Conservation (phyloP, 2,888 invertebrate genomes). For the Anticlea derivata region DNA sequence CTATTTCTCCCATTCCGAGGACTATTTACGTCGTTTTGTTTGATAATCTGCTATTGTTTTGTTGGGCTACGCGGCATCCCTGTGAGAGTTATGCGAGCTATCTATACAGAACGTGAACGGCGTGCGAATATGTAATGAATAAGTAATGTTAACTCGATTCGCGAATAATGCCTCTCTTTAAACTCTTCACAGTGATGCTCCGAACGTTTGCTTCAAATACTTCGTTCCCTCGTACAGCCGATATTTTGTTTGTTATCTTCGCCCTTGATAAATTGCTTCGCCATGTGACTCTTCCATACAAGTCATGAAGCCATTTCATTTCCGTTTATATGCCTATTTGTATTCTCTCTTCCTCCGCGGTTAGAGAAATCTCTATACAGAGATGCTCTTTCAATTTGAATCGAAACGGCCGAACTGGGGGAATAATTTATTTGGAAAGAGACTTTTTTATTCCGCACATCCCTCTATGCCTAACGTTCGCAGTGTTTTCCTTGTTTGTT, state of each 20-base stretch:
- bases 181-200: slow-evolving; percentile 18
- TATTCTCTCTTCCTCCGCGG: slow-evolving; percentile 73
- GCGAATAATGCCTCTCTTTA: slow-evolving; percentile 39
- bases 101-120: slow-evolving; percentile 76
- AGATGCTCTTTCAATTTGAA: slow-evolving; percentile 80
- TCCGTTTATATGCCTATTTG: slow-evolving; percentile 78
- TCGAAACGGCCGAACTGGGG: slow-evolving; percentile 76
- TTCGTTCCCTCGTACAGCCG: slow-evolving; percentile 26
- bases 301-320: slow-evolving; percentile 75
- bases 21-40: slow-evolving; percentile 82
- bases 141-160: slow-evolving; percentile 50
- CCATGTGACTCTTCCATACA: slow-evolving; percentile 62
- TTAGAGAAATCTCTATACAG: slow-evolving; percentile 77
- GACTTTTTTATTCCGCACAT: slow-evolving; percentile 68
- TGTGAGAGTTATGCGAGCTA: slow-evolving; percentile 79
- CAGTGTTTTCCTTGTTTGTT: slow-evolving; percentile 55
- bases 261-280: slow-evolving; percentile 55
- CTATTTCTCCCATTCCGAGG: slow-evolving; percentile 71
- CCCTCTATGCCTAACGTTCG: slow-evolving; percentile 60
- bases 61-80: slow-evolving; percentile 69
- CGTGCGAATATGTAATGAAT: slow-evolving; percentile 73
- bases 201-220: slow-evolving; percentile 6
- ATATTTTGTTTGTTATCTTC: slow-evolving; percentile 51
- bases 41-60: slow-evolving; percentile 83
- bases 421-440: slow-evolving; percentile 75